Evolutionary conservation across 2,888 invertebrate species (phyloP).

Genomic region (Coelogynopora nodosa): DNA sequence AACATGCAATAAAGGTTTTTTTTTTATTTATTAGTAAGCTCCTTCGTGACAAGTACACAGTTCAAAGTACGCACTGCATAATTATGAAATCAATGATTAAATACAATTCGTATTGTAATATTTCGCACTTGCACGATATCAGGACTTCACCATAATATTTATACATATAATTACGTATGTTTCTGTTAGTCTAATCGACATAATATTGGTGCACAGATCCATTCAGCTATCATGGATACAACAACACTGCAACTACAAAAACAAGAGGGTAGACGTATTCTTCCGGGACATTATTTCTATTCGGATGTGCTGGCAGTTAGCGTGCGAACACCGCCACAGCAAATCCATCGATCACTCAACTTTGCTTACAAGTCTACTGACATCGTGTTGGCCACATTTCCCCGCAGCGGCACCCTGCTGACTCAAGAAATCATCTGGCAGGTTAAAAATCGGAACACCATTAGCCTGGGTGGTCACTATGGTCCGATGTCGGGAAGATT

Average conservation of each 20-base stretch:
- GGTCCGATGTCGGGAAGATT: not conserved
- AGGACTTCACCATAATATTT: no score
- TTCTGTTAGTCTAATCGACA: no score
- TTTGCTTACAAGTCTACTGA: not conserved
- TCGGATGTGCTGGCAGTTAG: not conserved
- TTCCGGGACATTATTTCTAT: not conserved
- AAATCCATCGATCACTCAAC: not conserved
- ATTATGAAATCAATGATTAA: no score
- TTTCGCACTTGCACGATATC: no score
- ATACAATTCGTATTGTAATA: no score
- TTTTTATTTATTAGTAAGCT: no score
- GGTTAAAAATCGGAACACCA: not conserved
- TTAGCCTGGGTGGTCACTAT: not conserved
- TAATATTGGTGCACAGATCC: no score
- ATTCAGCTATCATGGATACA: not conserved
- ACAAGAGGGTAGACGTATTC: not conserved
- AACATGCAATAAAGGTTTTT: no score
- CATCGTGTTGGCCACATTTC: slow-evolving; percentile 21
- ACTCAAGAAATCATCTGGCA: slow-evolving; percentile 36
- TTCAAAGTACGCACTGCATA: no score
- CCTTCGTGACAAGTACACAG: no score
- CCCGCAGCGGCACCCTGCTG: not conserved
- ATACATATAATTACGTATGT: no score
- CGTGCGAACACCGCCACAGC: not conserved
- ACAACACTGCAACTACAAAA: not conserved